A percentile compares a stretch with the other conserved stretches of the same genome.
These are phyloP conservation scores for Microctenopoma stevenorrisi DNA, from an alignment of 2,797 vertebrate species.

Conservation along the genomic window DNA sequence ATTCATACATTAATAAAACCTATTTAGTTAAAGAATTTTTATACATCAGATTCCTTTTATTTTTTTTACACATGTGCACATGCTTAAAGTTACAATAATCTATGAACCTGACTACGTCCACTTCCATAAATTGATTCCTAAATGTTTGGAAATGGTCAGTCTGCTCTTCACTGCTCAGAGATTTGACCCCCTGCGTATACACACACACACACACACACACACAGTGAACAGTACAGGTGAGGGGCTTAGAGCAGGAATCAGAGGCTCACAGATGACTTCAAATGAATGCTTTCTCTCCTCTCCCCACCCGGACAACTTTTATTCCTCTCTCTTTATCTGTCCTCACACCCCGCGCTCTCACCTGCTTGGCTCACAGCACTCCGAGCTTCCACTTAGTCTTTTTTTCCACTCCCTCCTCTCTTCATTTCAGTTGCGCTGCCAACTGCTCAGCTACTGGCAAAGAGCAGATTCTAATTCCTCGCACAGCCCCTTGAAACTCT, in stretches of 20 bases:
- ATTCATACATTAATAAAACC: conserved; percentile 46
- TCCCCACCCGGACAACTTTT: conserved; percentile 29
- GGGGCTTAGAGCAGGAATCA: conserved; percentile 56
- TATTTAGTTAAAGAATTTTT: conserved; percentile 36
- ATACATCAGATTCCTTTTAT: conserved; percentile 19
- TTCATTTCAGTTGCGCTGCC: conserved; percentile 51
- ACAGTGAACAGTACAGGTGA: conserved; percentile 20
- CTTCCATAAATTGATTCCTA: conserved; percentile 19
- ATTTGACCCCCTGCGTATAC: conserved; percentile 1
- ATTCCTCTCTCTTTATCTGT: conserved; percentile 41
- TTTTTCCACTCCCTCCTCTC: conserved; percentile 27
- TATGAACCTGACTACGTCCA: not conserved
- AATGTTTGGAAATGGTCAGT: conserved; percentile 15
- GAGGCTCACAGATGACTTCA: conserved; percentile 48
- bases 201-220: conserved; percentile 15
- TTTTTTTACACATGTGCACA: conserved; percentile 1
- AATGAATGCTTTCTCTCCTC: conserved; percentile 32
- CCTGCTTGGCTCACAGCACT: conserved; percentile 38
- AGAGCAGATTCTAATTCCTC: conserved; percentile 60
- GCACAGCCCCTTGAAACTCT: conserved; percentile 41
- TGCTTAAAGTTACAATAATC: not conserved
- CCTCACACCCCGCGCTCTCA: conserved; percentile 26
- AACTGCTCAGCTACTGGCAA: conserved; percentile 50
- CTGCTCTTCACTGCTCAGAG: conserved; percentile 14
- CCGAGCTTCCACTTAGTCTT: conserved; percentile 33